Conservation (phyloP, 2,888 invertebrate genomes). For the Ctena decussata region DNA sequence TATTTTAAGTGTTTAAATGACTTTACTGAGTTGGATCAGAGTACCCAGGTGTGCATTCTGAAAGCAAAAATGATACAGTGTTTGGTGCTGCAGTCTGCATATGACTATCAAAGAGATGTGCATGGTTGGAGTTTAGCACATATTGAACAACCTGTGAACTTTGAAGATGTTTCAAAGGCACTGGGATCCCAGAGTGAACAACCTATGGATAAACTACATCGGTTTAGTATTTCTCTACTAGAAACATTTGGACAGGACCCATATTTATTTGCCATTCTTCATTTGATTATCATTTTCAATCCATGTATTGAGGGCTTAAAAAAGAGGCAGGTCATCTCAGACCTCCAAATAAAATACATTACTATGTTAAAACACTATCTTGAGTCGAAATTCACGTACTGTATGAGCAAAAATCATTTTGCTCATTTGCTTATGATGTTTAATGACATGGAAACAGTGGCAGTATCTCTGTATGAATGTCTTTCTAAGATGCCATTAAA, state of each 20-base stretch:
- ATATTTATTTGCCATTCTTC: constrained; percentile 93
- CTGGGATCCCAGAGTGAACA: background rate
- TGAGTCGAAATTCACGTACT: constrained; percentile 82
- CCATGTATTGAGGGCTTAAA: constrained; percentile 92
- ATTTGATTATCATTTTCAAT: constrained; percentile 96
- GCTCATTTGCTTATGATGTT: background rate
- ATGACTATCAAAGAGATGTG: background rate
- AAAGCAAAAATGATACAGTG: background rate
- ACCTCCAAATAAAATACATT: constrained; percentile 88
- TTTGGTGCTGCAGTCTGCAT: background rate
- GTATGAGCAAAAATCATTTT: background rate
- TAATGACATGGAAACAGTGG: background rate
- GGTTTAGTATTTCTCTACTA: background rate
- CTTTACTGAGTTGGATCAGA: background rate
- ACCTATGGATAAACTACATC: background rate
- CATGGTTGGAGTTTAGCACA: background rate
- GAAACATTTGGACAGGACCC: background rate
- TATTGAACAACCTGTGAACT: background rate
- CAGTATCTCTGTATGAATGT: background rate
- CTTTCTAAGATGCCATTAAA: background rate
- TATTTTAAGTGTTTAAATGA: background rate
- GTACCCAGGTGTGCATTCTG: background rate
- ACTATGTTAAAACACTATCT: constrained; percentile 85
- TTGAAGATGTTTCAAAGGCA: background rate
- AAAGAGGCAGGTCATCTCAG: constrained; percentile 78